Evolutionary conservation across 2,888 invertebrate species (phyloP).

Genomic region (Drosophila robusta): DNA sequence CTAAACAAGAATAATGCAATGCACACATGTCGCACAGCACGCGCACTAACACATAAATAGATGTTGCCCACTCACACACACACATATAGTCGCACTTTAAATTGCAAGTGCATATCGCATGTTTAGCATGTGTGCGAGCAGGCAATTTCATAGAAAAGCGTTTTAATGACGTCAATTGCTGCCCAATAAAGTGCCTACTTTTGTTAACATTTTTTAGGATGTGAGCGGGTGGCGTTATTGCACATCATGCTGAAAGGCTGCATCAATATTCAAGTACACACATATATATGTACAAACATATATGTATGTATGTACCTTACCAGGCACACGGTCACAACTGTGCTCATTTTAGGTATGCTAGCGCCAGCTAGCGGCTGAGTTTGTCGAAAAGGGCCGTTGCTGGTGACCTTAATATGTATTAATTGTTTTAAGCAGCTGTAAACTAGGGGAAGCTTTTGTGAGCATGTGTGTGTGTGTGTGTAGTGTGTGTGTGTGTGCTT

Average conservation of each 20-base stretch:
- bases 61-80: constrained; percentile 45
- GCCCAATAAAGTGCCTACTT: constrained; percentile 49
- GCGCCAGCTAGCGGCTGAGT: constrained; percentile 51
- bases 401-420: constrained; percentile 73
- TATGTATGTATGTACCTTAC: neutral
- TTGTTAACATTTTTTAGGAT: constrained; percentile 14
- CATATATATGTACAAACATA: neutral
- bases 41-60: constrained; percentile 64
- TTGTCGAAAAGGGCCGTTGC: constrained; percentile 49
- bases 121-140: constrained; percentile 33
- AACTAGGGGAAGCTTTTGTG: constrained; percentile 57
- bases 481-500: constrained; percentile 4
- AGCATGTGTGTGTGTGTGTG: constrained; percentile 3
- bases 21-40: constrained; percentile 63
- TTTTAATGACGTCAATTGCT: constrained; percentile 67
- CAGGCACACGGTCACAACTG: neutral
- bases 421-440: constrained; percentile 67
- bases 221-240: constrained; percentile 9
- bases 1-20: constrained; percentile 72
- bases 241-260: constrained; percentile 14
- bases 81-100: constrained; percentile 38
- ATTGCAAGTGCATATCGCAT: constrained; percentile 61
- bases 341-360: constrained; percentile 29
- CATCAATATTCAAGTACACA: constrained; percentile 5
- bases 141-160: constrained; percentile 57